phyloP scores from a whole-genome alignment of 2,113 vertebrate species.

The Tichodroma muraria region DNA sequence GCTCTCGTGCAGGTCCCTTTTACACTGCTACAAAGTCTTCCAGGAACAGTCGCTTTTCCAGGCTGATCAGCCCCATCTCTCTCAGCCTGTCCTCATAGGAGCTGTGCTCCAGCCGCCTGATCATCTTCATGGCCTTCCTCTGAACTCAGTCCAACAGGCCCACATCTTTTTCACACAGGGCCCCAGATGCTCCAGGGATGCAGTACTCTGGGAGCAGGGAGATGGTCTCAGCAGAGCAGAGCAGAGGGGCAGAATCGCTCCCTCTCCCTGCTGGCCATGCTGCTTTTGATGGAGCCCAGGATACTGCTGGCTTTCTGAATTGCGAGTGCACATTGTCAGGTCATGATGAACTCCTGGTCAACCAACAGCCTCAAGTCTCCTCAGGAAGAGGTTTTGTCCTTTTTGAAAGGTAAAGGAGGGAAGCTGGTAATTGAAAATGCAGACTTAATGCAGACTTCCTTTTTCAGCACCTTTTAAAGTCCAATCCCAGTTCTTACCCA shows the following conservation, averaged over 20 bases:
- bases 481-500: background rate
- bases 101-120: background rate
- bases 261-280: rapidly evolving
- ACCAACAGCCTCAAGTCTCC: background rate
- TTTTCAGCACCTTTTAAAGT: background rate
- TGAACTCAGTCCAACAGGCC: too few relatives aligned
- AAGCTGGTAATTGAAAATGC: background rate
- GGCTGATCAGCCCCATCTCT: background rate
- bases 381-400: background rate
- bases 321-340: rapidly evolving
- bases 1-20: too few relatives aligned
- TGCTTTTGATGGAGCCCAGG: background rate
- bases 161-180: background rate
- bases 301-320: rapidly evolving
- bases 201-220: background rate
- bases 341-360: background rate
- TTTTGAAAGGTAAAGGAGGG: background rate
- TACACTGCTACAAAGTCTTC: background rate
- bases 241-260: background rate
- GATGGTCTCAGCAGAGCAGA: background rate
- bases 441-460: background rate
- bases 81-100: background rate
- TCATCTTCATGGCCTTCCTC: background rate
- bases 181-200: background rate
- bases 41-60: too few relatives aligned